Evolutionary conservation across 1,140 invertebrate species (phyloP), one percentile per base, ranked within the genome.

Genomic region (Caenorhabditis inopinata): DNA sequence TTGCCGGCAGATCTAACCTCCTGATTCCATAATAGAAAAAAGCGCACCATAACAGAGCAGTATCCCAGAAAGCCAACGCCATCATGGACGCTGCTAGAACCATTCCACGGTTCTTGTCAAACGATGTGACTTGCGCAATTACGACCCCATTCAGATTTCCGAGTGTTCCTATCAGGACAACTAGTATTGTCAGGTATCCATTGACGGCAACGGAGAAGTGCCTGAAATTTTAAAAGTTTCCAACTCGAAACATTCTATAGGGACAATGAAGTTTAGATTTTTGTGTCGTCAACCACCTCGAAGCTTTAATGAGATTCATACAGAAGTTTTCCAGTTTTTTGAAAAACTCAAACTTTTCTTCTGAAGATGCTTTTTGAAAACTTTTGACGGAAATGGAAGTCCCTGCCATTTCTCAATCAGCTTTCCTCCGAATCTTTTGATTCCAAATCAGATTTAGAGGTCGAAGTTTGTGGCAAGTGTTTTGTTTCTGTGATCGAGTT

Each of bases 91-190:
- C 84, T 1, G 85, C 85, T 21, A 86, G 35, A 18, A 78, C 84
- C 12, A 87, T 78, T n/a, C 85, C 85, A 27, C 84, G 82, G 68
- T 86, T 86, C 42, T 82, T 82, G 74, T 86, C 85, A 29, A 86
- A 82, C 45, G 87, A 85, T 9, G 85, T 53, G 81, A 85, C 46
- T n/a, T 83, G 80, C 4, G 85, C 83, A 25, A 25, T 48, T 46
- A 79, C 76, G n/a, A 85, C 82, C 16, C 77, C 62, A 76, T 82
- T 49, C 21, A 85, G 42, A 74, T 85, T 85, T 23, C 85, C 85
- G 9, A 86, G 74, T 32, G 85, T 86, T 18, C 85, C 85, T 2
- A 86, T n/a, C 4, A 84, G 11, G 9, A 85, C 79, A 45, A 81
- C 85, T 2, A 75, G 12, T 2, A 51, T 47, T 53, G 85, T 85